Evolutionary conservation across 1,140 invertebrate species (phyloP).

Genomic region (Archivesica marissinica): DNA sequence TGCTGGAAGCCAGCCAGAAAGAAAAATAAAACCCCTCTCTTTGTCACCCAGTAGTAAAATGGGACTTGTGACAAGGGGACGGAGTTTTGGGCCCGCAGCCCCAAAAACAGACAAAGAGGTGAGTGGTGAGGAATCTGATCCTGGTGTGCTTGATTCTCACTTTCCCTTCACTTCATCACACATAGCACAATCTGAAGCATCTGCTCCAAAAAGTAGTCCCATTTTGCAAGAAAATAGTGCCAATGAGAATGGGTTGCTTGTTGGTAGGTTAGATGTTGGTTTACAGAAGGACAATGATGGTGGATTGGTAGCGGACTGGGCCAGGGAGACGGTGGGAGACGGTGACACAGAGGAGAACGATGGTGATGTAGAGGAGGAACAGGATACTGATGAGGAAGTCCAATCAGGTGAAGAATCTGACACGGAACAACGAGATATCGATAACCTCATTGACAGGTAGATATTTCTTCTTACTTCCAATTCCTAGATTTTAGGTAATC

Average conservation of each 20-base stretch:
- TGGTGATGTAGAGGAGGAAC: not conserved
- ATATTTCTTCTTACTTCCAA: not conserved
- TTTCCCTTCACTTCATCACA: slow-evolving; percentile 44
- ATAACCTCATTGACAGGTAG: slow-evolving; percentile 57
- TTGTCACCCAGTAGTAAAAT: slow-evolving; percentile 68
- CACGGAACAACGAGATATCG: slow-evolving; percentile 56
- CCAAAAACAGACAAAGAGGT: slow-evolving; percentile 66
- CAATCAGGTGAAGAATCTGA: slow-evolving; percentile 54
- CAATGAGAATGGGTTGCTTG: not conserved
- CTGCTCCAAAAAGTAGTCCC: slow-evolving; percentile 38
- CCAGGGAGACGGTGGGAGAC: not conserved
- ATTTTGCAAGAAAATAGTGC: slow-evolving; percentile 49
- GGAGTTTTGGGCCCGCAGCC: slow-evolving; percentile 72
- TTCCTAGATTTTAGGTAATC: too few species aligned
- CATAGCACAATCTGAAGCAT: slow-evolving; percentile 34
- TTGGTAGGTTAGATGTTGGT: not conserved
- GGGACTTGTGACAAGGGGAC: slow-evolving; percentile 70
- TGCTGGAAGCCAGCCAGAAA: slow-evolving; percentile 59
- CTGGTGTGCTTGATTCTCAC: slow-evolving; percentile 23
- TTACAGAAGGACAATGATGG: slow-evolving; percentile 5
- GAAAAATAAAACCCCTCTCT: slow-evolving; percentile 71
- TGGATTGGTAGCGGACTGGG: slow-evolving; percentile 1
- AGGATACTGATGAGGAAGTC: slow-evolving; percentile 16
- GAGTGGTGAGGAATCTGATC: slow-evolving; percentile 37
- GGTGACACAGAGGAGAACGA: slow-evolving; percentile 10